These are phyloP conservation scores for Panzeria rudis DNA, from an alignment of 2,888 invertebrate genomes.

Conservation along the genomic window DNA sequence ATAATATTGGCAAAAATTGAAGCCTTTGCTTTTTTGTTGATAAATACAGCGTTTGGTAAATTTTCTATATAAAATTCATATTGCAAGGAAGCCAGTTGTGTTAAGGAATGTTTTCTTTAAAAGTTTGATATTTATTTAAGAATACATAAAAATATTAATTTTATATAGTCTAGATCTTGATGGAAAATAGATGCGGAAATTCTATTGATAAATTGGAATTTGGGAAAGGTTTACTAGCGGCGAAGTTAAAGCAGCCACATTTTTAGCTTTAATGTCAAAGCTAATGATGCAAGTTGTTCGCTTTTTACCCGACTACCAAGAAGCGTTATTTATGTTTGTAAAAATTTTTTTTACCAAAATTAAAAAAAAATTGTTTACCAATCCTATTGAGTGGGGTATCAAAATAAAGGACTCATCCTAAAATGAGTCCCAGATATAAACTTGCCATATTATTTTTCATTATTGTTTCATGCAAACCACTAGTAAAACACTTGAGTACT, in stretches of 20 bases:
- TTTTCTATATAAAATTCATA: constrained; percentile 53
- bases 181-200: too few relatives aligned
- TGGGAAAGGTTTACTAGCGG: too few relatives aligned
- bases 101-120: constrained; percentile 7
- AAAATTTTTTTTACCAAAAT: background rate
- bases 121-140: background rate
- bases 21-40: constrained; percentile 15
- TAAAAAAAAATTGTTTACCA: background rate
- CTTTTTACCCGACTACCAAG: too few relatives aligned
- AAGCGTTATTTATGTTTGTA: too few relatives aligned
- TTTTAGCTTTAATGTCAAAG: too few relatives aligned
- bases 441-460: background rate
- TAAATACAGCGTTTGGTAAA: constrained; percentile 57
- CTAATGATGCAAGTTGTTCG: too few relatives aligned
- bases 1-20: constrained; percentile 73
- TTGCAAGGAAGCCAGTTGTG: background rate
- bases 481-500: constrained; percentile 13
- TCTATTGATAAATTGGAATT: too few relatives aligned
- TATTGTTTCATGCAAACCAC: background rate
- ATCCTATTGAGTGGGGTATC: background rate
- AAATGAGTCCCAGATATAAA: too few relatives aligned
- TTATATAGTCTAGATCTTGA: background rate
- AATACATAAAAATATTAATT: background rate
- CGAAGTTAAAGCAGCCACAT: too few relatives aligned
- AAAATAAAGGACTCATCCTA: too few relatives aligned